These are phyloP conservation scores for Phylloscopus trochilus DNA, from an alignment of 2,113 vertebrate species.

Conservation along the genomic window DNA sequence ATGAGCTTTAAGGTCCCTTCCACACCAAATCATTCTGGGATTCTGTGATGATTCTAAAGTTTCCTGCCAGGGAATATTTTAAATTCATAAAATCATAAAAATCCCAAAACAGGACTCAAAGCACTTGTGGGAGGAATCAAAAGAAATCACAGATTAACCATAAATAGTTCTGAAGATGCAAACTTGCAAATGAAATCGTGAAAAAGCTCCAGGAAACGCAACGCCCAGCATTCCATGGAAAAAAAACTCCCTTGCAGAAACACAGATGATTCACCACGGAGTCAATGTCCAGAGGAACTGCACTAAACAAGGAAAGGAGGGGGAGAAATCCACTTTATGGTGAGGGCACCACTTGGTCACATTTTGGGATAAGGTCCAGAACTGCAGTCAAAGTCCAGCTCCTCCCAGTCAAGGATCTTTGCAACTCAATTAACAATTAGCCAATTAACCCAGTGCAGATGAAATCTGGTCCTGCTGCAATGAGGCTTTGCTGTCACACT, in stretches of 20 bases:
- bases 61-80: neutral
- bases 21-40: neutral
- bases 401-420: rapidly evolving
- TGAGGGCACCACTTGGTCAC: neutral
- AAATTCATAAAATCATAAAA: neutral
- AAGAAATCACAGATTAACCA: neutral
- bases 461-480: neutral
- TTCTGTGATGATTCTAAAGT: neutral
- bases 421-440: neutral
- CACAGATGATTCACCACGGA: rapidly evolving
- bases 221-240: neutral
- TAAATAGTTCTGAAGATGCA: neutral
- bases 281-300: neutral
- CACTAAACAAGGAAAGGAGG: rapidly evolving
- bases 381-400: neutral
- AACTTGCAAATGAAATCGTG: neutral
- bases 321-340: neutral
- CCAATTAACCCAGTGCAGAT: neutral
- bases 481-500: neutral
- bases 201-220: neutral
- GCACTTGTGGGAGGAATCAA: neutral
- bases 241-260: neutral
- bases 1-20: neutral
- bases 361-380: neutral
- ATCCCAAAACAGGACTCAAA: neutral